Base-by-base conservation (phyloP, 1,140 invertebrate genomes). In the Neodiprion lecontei region DNA sequence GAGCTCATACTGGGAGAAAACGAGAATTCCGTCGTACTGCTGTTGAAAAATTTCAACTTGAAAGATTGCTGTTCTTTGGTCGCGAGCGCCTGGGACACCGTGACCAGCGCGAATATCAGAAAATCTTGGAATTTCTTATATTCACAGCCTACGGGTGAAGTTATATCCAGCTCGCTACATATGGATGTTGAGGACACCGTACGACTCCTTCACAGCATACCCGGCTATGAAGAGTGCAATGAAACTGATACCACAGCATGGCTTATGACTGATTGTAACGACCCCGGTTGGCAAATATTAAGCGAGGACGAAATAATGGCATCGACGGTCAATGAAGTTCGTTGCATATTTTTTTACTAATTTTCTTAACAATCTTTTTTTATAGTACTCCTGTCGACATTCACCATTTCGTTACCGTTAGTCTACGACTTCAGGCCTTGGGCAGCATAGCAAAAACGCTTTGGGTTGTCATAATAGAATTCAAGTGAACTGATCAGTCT, bases 271-370 rank as follows among this genome's bases (percentile, higher is more conserved):
- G 72, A 73, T 48, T 28, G 49, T 67, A 73, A 73, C 67, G 72
- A 67, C 72, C 72, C 72, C 61, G 17, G 72, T 40, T 73, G 72
- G 23, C 72, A 73, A 67, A 73, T 73, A 67, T 73, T 73, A 73
- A 47, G 61, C 61, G 72, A 73, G 61, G 65, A 73, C 23, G 72
- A 73, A 40, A 73, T 71, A 12, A 49, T 71, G 53, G 70, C 70
- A 49, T 49, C 53, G 48, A 71, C 70, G 53, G 70, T 49, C 48
- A 47, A 12, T 21, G 70, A 71, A 71, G 70, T 71, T 71, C 53
- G 70, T 71, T 71, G n/a, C 47, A 71, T 71, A 71, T 47, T 49
- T 71, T 48, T 71, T 71, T 21, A 21, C 17, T 21, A 21, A 71
- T 71, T 71, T 49, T 71, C 8, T 1, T 49, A 5, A 49, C 70